Evolutionary conservation across 2,888 invertebrate species (phyloP).

Genomic region (Pteria penguin): DNA sequence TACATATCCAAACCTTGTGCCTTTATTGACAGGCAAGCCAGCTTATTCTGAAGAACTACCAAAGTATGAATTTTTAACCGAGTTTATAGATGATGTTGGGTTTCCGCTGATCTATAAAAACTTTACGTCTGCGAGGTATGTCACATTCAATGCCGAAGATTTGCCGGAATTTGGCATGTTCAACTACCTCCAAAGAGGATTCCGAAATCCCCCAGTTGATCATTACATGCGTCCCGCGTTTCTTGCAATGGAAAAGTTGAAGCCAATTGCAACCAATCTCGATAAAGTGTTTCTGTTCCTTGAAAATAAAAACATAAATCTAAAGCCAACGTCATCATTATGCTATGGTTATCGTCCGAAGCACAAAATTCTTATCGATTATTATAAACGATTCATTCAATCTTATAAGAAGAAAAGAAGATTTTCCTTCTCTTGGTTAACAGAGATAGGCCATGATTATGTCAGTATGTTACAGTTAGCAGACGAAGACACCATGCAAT

Average conservation of each 20-base stretch:
- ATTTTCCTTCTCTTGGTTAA: constrained; percentile 92
- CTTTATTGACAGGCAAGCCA: constrained; percentile 26
- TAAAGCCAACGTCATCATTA: constrained; percentile 49
- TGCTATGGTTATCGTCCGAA: constrained; percentile 86
- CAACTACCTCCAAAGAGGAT: constrained; percentile 50
- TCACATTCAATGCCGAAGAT: constrained; percentile 57
- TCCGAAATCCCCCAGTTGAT: constrained; percentile 52
- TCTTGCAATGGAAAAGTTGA: constrained; percentile 52
- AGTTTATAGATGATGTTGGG: constrained; percentile 22
- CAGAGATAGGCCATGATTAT: constrained; percentile 92
- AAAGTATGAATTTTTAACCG: not conserved
- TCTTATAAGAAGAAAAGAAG: constrained; percentile 86
- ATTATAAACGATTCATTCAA: constrained; percentile 82
- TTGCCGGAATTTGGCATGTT: constrained; percentile 54
- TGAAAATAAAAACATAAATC: constrained; percentile 54
- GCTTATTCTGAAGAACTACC: constrained; percentile 48
- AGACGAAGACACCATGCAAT: constrained; percentile 85
- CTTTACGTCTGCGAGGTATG: constrained; percentile 48
- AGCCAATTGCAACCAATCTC: constrained; percentile 41
- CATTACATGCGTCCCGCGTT: constrained; percentile 63
- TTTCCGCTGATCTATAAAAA: constrained; percentile 58
- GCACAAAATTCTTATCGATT: constrained; percentile 82
- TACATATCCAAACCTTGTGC: constrained; percentile 40
- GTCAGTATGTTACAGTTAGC: constrained; percentile 88
- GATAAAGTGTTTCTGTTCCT: constrained; percentile 48